phyloP scores from a whole-genome alignment of 2,797 vertebrate genomes.

The Lutjanus campechanus region DNA sequence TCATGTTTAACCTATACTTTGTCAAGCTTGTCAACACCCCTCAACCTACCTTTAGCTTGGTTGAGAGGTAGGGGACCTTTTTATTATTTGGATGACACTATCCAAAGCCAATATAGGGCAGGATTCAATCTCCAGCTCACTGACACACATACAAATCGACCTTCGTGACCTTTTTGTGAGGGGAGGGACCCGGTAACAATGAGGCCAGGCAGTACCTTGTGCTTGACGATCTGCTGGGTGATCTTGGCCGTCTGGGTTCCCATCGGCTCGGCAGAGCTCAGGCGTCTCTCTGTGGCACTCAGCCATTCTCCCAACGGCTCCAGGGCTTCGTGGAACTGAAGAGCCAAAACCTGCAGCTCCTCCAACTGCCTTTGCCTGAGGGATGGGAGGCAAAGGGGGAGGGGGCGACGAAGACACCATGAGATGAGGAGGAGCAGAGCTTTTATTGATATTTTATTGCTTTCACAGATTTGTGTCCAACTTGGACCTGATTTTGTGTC shows the following conservation, averaged over 20 bases:
- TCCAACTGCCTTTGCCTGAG: conserved; percentile 95
- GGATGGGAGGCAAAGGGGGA: not conserved
- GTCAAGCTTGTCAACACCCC: not conserved
- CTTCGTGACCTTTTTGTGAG: not conserved
- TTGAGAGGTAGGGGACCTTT: not conserved
- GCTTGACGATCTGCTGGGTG: conserved; percentile 94
- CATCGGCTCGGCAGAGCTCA: conserved; percentile 96
- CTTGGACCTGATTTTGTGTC: conserved; percentile 3
- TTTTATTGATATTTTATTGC: conserved; percentile 53
- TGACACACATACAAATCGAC: not conserved
- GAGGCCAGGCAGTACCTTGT: conserved; percentile 90
- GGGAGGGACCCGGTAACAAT: not conserved
- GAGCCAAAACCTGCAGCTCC: conserved; percentile 95
- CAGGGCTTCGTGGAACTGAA: conserved; percentile 96
- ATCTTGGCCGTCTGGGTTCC: conserved; percentile 98
- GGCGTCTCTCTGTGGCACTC: conserved; percentile 93
- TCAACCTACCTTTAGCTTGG: not conserved
- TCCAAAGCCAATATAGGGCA: not conserved
- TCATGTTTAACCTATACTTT: not conserved
- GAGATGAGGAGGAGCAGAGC: not conserved
- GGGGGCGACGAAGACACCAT: not conserved
- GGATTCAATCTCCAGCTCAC: not conserved
- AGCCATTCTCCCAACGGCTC: conserved; percentile 97
- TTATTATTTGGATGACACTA: not conserved
- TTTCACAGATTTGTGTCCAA: conserved; percentile 17